Evolutionary conservation across 2,113 vertebrate genomes (phyloP).

Genomic region (Sardina pilchardus): DNA sequence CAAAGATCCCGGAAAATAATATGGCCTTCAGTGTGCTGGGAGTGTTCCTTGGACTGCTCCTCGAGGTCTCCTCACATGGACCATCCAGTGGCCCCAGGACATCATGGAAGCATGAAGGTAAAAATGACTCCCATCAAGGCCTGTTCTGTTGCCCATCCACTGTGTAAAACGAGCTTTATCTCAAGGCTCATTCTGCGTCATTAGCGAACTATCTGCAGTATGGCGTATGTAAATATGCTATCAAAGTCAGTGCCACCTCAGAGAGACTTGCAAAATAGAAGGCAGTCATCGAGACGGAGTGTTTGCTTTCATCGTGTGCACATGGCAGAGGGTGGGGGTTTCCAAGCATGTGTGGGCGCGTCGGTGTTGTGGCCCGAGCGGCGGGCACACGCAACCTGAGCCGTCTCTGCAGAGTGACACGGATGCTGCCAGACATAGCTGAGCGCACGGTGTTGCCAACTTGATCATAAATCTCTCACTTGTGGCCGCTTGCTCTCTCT

Average conservation of each 20-base stretch:
- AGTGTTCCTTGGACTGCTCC: slow-evolving; percentile 71
- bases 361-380: slow-evolving; percentile 43
- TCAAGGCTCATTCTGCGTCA: background rate
- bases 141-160: background rate
- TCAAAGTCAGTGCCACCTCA: background rate
- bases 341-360: background rate
- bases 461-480: slow-evolving; percentile 33
- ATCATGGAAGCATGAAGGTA: slow-evolving; percentile 90
- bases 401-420: slow-evolving; percentile 51
- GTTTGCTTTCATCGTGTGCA: slow-evolving; percentile 20
- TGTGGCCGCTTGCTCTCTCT: background rate
- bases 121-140: slow-evolving; percentile 3
- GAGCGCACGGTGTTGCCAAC: slow-evolving; percentile 31
- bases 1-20: slow-evolving; percentile 73
- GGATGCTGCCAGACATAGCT: slow-evolving; percentile 24
- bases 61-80: slow-evolving; percentile 80
- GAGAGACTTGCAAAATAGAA: slow-evolving; percentile 16
- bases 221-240: background rate
- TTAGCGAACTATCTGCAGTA: background rate
- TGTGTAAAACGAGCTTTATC: background rate
- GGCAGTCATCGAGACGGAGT: slow-evolving; percentile 13
- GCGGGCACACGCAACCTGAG: slow-evolving; percentile 53
- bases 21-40: slow-evolving; percentile 74
- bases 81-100: slow-evolving; percentile 81
- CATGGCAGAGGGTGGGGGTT: slow-evolving; percentile 20